Evolutionary conservation across 2,888 invertebrate species (phyloP).

Genomic region (Athripsodes cinereus): DNA sequence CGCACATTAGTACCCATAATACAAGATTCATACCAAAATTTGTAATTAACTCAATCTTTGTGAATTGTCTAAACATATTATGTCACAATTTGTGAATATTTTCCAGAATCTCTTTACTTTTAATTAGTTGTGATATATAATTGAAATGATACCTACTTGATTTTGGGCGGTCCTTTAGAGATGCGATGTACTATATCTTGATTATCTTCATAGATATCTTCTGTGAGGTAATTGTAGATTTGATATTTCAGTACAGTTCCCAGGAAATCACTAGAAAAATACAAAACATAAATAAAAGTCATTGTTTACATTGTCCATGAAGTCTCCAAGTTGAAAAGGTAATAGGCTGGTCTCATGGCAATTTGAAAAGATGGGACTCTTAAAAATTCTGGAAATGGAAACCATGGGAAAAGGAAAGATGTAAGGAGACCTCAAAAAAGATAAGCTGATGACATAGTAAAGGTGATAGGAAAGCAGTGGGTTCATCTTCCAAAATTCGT

Average conservation of each 20-base stretch:
- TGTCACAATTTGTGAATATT: too few relatives aligned
- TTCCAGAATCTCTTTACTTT: too few relatives aligned
- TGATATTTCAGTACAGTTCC: constrained; percentile 53
- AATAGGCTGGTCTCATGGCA: not conserved
- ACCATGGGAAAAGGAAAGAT: not conserved
- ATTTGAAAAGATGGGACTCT: not conserved
- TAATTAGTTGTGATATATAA: too few relatives aligned
- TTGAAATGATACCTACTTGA: constrained; percentile 38
- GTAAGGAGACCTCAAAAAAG: not conserved
- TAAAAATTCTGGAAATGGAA: not conserved
- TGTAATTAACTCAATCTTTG: too few relatives aligned
- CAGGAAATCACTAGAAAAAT: constrained; percentile 49
- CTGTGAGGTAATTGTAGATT: constrained; percentile 47
- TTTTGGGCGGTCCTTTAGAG: constrained; percentile 36
- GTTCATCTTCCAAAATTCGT: too few relatives aligned
- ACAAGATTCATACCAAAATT: too few relatives aligned
- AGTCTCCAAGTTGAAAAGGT: not conserved
- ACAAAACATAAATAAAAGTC: not conserved
- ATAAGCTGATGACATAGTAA: too few relatives aligned
- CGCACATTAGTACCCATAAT: too few relatives aligned
- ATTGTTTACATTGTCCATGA: too few relatives aligned
- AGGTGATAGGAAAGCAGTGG: too few relatives aligned
- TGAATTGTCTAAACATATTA: too few relatives aligned
- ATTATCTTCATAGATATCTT: constrained; percentile 43
- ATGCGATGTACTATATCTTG: constrained; percentile 43